Evolutionary conservation across 1,140 invertebrate species (phyloP), one percentile per base, ranked within the genome.

Genomic region (Papilio machaon): DNA sequence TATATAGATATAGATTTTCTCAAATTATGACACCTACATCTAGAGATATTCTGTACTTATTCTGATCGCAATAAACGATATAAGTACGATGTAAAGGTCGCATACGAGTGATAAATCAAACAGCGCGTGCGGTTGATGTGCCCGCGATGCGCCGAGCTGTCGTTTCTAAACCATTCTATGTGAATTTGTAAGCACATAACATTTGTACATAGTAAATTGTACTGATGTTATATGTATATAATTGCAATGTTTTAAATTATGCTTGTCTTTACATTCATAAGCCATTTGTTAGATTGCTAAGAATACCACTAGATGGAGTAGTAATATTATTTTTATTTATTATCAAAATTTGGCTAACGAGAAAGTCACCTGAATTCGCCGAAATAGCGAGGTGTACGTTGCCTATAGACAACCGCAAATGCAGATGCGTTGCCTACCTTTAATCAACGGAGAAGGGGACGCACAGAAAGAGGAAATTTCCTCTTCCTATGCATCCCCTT

Each of bases 81-180:
- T 30, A 64, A 64, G 60, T 64, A 64, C 60, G 23, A 64, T 64
- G 9, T 64, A 64, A 64, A 64, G 19, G 19, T 9, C 64, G 30
- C 30, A 70, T 35, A 70, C 30, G 64, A 70, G 64, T 13, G 11
- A 70, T 70, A 70, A 70, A 70, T 70, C 64, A 70, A 70, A 70
- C 64, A 70, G 64, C 64, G 64, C 15, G 64, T 70, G 64, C 64
- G 64, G 5, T 70, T 35, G 64, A 70, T 70, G 64, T 70, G 11
- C 54, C 54, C 54, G 54, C 54, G 54, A 58, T 58, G 54, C 30
- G 23, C 30, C 30, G 3, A 23, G 60, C 64, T 35, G 64, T 35
- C 64, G 35, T 70, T 70, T 70, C 64, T 70, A 35, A 35, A 35
- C 64, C 11, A 30, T 70, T 70, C 30, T 38, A 70, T 70, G 60